A percentile compares a stretch with the other conserved stretches of the same genome.
These are phyloP conservation scores for Calliopsis andreniformis DNA, from an alignment of 1,140 invertebrate species.

Conservation along the genomic window DNA sequence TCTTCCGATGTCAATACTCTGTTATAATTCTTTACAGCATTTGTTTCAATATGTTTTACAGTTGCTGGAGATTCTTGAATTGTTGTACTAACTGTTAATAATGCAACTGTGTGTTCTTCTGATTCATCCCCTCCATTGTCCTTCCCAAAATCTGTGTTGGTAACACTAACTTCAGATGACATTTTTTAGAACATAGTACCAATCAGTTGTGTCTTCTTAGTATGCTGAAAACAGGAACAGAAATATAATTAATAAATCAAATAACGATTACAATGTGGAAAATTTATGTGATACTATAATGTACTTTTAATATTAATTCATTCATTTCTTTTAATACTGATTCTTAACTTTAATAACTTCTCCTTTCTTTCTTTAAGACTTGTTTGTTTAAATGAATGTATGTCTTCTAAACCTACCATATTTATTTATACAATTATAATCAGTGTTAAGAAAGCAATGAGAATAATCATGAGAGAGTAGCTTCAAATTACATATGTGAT, in stretches of 20 bases:
- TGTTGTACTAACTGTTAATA: constrained; percentile 60
- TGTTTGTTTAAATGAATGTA: too few relatives aligned
- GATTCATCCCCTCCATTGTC: constrained; percentile 64
- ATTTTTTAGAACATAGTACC: constrained; percentile 64
- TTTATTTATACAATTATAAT: too few relatives aligned
- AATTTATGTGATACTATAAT: not conserved
- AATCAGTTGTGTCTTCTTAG: constrained; percentile 19
- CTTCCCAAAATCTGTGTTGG: constrained; percentile 65
- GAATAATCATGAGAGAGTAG: too few relatives aligned
- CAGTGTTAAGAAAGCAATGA: too few relatives aligned
- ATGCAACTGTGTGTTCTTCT: constrained; percentile 55
- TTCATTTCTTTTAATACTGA: too few relatives aligned
- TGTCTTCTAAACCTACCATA: too few relatives aligned
- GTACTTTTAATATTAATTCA: too few relatives aligned
- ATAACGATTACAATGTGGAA: not conserved
- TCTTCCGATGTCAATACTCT: constrained; percentile 52
- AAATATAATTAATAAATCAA: constrained; percentile 18
- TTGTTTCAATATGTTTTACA: constrained; percentile 56
- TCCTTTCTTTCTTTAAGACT: too few relatives aligned
- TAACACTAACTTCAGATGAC: constrained; percentile 71
- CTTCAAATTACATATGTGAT: too few relatives aligned
- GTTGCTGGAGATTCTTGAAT: constrained; percentile 53
- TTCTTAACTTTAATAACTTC: too few relatives aligned
- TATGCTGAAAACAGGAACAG: constrained; percentile 26
- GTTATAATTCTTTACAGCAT: constrained; percentile 49